phyloP scores from a whole-genome alignment of 2,888 invertebrate genomes.

The Sinotaia quadrata region DNA sequence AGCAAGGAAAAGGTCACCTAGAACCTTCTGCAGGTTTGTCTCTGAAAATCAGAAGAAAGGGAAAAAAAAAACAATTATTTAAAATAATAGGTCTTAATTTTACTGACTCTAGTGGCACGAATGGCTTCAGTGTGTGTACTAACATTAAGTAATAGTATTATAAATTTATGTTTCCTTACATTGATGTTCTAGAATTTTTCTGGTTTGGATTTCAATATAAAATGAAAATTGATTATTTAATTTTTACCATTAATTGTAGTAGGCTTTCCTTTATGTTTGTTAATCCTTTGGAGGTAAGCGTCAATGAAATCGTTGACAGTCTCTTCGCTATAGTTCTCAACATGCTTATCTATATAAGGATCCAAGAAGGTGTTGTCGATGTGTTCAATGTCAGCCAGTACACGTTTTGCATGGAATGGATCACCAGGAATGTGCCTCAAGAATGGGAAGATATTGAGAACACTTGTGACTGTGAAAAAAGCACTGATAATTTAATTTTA shows the following conservation, averaged over 20 bases:
- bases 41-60: neutral
- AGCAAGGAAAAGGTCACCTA: conserved; percentile 52
- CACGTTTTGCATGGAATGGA: neutral
- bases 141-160: neutral
- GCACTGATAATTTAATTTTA: too few species aligned
- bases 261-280: neutral
- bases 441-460: neutral
- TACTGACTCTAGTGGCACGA: neutral
- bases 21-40: conserved; percentile 1
- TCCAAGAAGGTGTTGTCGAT: neutral
- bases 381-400: neutral
- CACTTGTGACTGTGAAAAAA: too few species aligned
- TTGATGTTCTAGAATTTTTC: neutral
- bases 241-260: neutral
- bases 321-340: neutral
- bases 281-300: neutral
- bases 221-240: neutral
- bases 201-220: neutral
- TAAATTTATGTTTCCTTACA: neutral
- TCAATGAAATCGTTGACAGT: neutral
- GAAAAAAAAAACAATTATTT: neutral
- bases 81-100: neutral
- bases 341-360: neutral
- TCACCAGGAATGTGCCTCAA: neutral
- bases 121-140: neutral